Evolutionary conservation across 2,113 vertebrate species (phyloP), one percentile per base, ranked within the genome.

Genomic region (Amphiprion ocellaris): DNA sequence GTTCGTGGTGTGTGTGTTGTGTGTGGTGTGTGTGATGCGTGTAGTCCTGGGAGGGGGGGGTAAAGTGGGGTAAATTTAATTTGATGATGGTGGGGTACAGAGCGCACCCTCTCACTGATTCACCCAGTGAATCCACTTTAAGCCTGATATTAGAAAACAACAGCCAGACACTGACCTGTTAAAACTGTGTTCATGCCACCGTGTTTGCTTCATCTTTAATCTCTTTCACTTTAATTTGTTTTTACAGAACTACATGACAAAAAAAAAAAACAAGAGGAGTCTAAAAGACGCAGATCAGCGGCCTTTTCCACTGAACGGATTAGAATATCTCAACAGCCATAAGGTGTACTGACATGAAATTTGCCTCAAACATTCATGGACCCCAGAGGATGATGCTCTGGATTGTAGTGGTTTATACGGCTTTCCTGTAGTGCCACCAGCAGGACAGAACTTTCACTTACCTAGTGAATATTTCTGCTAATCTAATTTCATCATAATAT

Each of bases 171-270:
- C 70, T 90, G 89, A 89, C 91, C 88, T 74, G 69, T 55, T 85
- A 85, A 84, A 76, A 74, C 14, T 61, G 72, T 77, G 68, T 76
- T 23, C 54, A 26, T 44, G 65, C 66, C 12, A 37, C 74, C 56
- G 5, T 3, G 47, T 69, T 60, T 0, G 3, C 15, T 44, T 81
- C 74, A 60, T 59, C 16, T 79, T 82, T 91, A 84, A 87, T 87
- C 88, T 88, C 80, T 74, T 46, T 86, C 77, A 72, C 75, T 82
- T 87, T 76, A 75, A 85, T 88, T 91, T 79, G 72, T 89, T 87
- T 87, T 67, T 56, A 24, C 56, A 23, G n/a, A 76, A 70, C 5
- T 59, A 73, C 49, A 65, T 9, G 47, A 39, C 56, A 50, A 69
- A 21, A 21, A 21, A 21, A 21, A 26, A 69, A 77, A 70, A 65